These are phyloP conservation scores for Phalacrocorax aristotelis DNA, from an alignment of 2,113 vertebrate species.

Conservation along the genomic window DNA sequence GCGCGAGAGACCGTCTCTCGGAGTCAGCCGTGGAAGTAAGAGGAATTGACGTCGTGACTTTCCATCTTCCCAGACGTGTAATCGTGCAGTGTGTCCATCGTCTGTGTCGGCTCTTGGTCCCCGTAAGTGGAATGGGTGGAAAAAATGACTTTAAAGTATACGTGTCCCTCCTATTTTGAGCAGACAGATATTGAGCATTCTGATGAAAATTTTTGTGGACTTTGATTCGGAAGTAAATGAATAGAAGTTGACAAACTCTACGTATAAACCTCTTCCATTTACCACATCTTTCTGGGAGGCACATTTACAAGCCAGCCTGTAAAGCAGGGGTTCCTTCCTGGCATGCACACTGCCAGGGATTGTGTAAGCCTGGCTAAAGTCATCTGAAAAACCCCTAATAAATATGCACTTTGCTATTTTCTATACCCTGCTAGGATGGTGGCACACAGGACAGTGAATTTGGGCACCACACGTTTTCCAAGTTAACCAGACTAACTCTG, in stretches of 20 bases:
- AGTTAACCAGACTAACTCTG: background rate
- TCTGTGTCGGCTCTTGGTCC: background rate
- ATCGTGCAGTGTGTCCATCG: accelerated
- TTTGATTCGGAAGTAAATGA: background rate
- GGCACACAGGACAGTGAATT: background rate
- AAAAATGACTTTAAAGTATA: background rate
- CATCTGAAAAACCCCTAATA: background rate
- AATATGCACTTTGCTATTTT: background rate
- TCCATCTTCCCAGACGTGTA: background rate
- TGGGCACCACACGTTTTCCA: background rate
- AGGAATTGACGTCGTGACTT: background rate
- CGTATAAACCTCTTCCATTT: background rate
- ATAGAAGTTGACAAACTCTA: background rate
- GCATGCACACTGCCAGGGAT: background rate
- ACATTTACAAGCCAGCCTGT: background rate
- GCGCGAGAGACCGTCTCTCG: background rate
- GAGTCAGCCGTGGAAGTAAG: background rate
- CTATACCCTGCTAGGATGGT: background rate
- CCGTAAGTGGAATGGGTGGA: background rate
- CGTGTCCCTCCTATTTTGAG: background rate
- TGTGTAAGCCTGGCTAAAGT: background rate
- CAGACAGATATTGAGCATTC: background rate
- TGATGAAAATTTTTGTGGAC: background rate
- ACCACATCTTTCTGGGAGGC: background rate
- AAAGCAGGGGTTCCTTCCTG: background rate